Conservation (phyloP, 37 sponge, comb jelly and placozoan species). For the Ephydatia muelleri region DNA sequence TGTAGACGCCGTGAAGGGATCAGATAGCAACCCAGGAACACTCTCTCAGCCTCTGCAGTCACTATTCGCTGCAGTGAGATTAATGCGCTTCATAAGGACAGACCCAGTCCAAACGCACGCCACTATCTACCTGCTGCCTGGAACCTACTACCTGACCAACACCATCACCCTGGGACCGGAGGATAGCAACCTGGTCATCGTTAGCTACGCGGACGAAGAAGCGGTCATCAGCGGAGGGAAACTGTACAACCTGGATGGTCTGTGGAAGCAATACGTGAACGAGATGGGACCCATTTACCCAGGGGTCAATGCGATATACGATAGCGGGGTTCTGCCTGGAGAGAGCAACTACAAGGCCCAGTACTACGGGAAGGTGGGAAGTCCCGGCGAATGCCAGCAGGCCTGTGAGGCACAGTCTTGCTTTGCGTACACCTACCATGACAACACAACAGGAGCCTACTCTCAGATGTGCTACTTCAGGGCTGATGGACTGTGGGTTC, state of each 20-base stretch:
- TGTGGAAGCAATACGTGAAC: slow-evolving; percentile 31
- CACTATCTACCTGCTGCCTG: slow-evolving; percentile 31
- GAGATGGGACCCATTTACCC: slow-evolving; percentile 15
- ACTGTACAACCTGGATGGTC: slow-evolving; percentile 18
- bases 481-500: slow-evolving; percentile 21
- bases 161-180: slow-evolving; percentile 12
- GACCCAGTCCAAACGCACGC: not conserved
- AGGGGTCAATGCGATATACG: slow-evolving; percentile 5
- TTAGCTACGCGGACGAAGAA: slow-evolving; percentile 21
- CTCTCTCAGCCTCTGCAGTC: slow-evolving; percentile 25
- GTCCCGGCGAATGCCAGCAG: slow-evolving; percentile 3
- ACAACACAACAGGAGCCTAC: slow-evolving; percentile 5
- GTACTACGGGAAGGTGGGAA: not conserved
- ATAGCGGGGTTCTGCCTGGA: not conserved
- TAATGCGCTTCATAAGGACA: not conserved
- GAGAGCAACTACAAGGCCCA: not conserved
- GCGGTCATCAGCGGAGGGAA: slow-evolving; percentile 59
- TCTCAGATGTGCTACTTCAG: slow-evolving; percentile 41
- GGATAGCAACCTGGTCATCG: slow-evolving; percentile 38
- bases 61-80: slow-evolving; percentile 14
- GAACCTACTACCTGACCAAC: slow-evolving; percentile 21
- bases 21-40: slow-evolving; percentile 42
- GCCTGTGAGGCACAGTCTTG: slow-evolving; percentile 27
- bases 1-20: slow-evolving; percentile 14
- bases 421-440: slow-evolving; percentile 31